These are phyloP conservation scores for Scartelaos histophorus DNA, from an alignment of 2,113 vertebrate species.

Conservation along the genomic window DNA sequence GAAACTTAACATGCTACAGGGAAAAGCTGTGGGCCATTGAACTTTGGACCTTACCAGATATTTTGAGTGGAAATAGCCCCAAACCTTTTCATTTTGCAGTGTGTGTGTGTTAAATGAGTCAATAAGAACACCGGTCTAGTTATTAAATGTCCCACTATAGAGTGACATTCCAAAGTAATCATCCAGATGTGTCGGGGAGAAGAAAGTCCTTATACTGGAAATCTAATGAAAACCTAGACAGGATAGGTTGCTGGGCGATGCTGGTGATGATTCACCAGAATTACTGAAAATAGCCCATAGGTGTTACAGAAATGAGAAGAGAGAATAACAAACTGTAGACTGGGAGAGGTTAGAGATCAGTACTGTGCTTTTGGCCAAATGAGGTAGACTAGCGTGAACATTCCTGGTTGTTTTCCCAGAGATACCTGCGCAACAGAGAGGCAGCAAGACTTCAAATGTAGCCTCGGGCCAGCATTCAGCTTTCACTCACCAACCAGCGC, in stretches of 20 bases:
- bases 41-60: too few relatives aligned
- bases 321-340: constrained; percentile 14
- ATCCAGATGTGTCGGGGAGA: constrained; percentile 50
- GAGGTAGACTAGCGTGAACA: constrained; percentile 45
- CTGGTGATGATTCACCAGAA: constrained; percentile 24
- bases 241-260: constrained; percentile 22
- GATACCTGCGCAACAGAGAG: constrained; percentile 54
- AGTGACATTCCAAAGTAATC: constrained; percentile 60
- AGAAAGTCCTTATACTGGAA: constrained; percentile 29
- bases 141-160: constrained; percentile 60
- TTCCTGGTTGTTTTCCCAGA: constrained; percentile 59
- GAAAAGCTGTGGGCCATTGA: too few relatives aligned
- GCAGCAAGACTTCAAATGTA: constrained; percentile 54
- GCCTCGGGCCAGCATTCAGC: constrained; percentile 49
- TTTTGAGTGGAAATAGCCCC: too few relatives aligned
- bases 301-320: constrained; percentile 6
- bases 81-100: background rate
- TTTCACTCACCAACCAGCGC: constrained; percentile 22
- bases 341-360: constrained; percentile 9
- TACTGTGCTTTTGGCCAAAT: constrained; percentile 22
- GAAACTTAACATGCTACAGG: too few relatives aligned
- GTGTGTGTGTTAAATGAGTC: constrained; percentile 20
- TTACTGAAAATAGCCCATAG: constrained; percentile 20
- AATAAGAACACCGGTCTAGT: constrained; percentile 17
- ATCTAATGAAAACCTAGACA: constrained; percentile 22